Evolutionary conservation across 2,888 invertebrate species (phyloP).

Genomic region (Mythimna albipuncta): DNA sequence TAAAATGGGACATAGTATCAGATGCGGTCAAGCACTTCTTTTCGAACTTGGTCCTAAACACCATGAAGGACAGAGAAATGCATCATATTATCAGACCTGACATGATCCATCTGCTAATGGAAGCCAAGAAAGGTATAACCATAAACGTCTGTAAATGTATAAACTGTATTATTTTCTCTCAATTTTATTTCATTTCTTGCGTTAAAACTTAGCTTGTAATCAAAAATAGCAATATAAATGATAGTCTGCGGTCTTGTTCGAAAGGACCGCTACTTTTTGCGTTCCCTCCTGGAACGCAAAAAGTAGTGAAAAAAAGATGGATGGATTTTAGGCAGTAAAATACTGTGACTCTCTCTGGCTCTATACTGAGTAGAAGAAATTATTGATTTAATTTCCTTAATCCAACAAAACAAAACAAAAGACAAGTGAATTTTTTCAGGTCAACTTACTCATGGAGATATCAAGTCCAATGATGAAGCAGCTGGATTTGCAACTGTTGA

Average conservation of each 20-base stretch:
- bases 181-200: neutral
- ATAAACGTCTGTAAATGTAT: neutral
- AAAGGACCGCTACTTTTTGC: no score
- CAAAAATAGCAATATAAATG: no score
- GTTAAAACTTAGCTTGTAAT: neutral
- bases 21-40: slow-evolving; percentile 72
- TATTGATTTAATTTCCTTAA: no score
- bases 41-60: slow-evolving; percentile 74
- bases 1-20: slow-evolving; percentile 66
- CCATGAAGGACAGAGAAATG: slow-evolving; percentile 81
- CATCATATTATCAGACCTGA: slow-evolving; percentile 83
- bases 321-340: no score
- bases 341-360: no score
- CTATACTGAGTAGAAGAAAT: no score
- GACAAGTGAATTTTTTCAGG: slow-evolving; percentile 34
- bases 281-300: no score
- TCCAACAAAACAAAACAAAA: no score
- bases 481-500: slow-evolving; percentile 83
- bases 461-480: slow-evolving; percentile 66
- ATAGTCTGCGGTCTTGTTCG: no score
- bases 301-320: no score
- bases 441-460: slow-evolving; percentile 71
- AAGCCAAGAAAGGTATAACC: slow-evolving; percentile 81
- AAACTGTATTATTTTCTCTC: no score
- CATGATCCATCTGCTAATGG: slow-evolving; percentile 80